These are phyloP conservation scores for Sympetrum striolatum DNA, from an alignment of 2,888 invertebrate species.

Conservation along the genomic window DNA sequence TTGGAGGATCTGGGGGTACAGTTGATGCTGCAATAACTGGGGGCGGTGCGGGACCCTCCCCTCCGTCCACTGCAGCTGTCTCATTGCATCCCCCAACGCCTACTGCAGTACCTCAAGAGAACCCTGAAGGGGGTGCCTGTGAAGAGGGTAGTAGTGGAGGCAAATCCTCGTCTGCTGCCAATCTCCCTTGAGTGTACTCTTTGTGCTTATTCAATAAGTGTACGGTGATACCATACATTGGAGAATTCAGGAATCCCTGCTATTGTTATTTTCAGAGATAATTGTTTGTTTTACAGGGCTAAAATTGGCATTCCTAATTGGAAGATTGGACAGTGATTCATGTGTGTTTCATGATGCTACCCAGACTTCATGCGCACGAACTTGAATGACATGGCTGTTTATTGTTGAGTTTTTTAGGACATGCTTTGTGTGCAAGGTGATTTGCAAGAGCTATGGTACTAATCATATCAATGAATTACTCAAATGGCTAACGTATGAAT, in stretches of 20 bases:
- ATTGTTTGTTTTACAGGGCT: slow-evolving; percentile 36
- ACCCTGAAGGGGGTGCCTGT: slow-evolving; percentile 25
- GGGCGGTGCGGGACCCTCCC: slow-evolving; percentile 40
- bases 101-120: slow-evolving; percentile 10
- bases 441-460: slow-evolving; percentile 30
- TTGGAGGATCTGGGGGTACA: slow-evolving; percentile 16
- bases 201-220: slow-evolving; percentile 37
- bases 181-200: slow-evolving; percentile 27
- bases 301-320: slow-evolving; percentile 10
- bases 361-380: neutral
- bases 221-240: neutral
- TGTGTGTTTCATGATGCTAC: slow-evolving; percentile 5
- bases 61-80: slow-evolving; percentile 42
- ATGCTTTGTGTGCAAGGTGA: slow-evolving; percentile 40
- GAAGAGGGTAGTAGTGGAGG: slow-evolving; percentile 10
- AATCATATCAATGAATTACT: slow-evolving; percentile 37
- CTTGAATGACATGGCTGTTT: slow-evolving; percentile 26
- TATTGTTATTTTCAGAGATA: slow-evolving; percentile 28
- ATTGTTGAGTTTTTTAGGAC: slow-evolving; percentile 43
- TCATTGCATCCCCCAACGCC: slow-evolving; percentile 3
- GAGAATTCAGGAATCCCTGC: slow-evolving; percentile 34
- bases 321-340: neutral
- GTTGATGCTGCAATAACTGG: slow-evolving; percentile 35
- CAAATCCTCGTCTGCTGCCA: neutral
- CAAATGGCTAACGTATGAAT: slow-evolving; percentile 6